A percentile compares a stretch with the other conserved stretches of the same genome.
These are phyloP conservation scores for Syngnathus scovelli DNA, from an alignment of 2,113 vertebrate genomes.

Conservation along the genomic window DNA sequence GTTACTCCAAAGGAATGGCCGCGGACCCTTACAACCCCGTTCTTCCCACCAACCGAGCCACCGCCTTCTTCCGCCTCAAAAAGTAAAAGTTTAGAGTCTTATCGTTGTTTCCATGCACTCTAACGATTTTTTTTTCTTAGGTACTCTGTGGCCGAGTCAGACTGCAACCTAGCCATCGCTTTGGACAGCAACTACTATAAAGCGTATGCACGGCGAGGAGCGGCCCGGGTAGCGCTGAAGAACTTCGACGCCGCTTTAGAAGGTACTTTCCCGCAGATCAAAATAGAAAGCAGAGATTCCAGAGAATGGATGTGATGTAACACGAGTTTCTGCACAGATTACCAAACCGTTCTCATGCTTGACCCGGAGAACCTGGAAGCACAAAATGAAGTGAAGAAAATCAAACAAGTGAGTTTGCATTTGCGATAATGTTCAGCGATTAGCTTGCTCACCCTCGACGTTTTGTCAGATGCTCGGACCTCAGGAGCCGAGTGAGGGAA, in stretches of 20 bases:
- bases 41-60: slow-evolving; percentile 88
- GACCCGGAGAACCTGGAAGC: slow-evolving; percentile 84
- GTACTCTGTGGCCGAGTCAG: slow-evolving; percentile 88
- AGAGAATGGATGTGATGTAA: background rate
- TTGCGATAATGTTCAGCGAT: background rate
- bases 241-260: slow-evolving; percentile 82
- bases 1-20: slow-evolving; percentile 88
- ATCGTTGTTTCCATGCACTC: background rate
- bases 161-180: slow-evolving; percentile 90
- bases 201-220: slow-evolving; percentile 83
- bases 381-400: slow-evolving; percentile 81
- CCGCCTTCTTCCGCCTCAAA: slow-evolving; percentile 83
- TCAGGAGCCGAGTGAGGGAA: slow-evolving; percentile 9
- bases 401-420: slow-evolving; percentile 70
- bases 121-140: slow-evolving; percentile 50
- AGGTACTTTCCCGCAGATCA: slow-evolving; percentile 63
- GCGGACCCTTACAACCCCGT: slow-evolving; percentile 86
- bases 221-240: slow-evolving; percentile 77
- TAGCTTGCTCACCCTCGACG: no score
- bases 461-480: slow-evolving; percentile 35
- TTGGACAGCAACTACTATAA: slow-evolving; percentile 82
- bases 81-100: slow-evolving; percentile 71
- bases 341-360: slow-evolving; percentile 81
- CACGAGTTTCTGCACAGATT: slow-evolving; percentile 72
- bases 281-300: background rate